Evolutionary conservation across 2,888 invertebrate species (phyloP), one percentile per base, ranked within the genome.

Genomic region (Antheraea assamensis): DNA sequence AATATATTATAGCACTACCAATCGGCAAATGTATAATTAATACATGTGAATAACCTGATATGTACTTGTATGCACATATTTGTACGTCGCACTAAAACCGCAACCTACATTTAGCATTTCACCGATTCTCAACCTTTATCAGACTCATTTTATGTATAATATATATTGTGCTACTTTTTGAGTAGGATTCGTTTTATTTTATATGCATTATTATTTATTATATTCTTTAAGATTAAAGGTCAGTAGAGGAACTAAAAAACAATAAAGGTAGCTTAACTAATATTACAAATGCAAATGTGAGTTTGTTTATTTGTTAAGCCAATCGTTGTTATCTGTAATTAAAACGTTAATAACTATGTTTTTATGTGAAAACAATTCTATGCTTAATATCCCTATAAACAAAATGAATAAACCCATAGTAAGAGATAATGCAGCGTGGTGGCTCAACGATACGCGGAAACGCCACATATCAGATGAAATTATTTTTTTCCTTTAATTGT

Each of bases 11-110:
- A 61, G 17, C 61, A 61, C 27, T 17, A 61, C 27, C 27, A 27
- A 61, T 61, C 27, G 27, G 61, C 27, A 61, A 27, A 61, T 61
- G 17, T 61, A 61, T 61, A 61, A 61, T 61, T 61, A 61, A 17
- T 61, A 61, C 13, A 27, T 30, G 27, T 61, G 27, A 27, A 61
- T 61, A 61, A 3, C 58, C 27, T 4, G 61, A 17, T 27, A 27
- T 61, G 27, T 61, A 61, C 61, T 61, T 61, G 27, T 30, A 27
- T 61, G 27, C 61, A 61, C 61, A 61, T 61, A 61, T 61, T 61
- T 27, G 61, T 3, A 61, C 17, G 61, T 61, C 24, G 58, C 58
- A 24, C 58, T 24, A 61, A 61, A 30, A 61, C 61, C 61, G 27
- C 61, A 61, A 27, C 61, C 61, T 61, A 61, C 61, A 61, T 61